A percentile compares a stretch with the other conserved stretches of the same genome.
phyloP scores from a whole-genome alignment of 2,113 vertebrate genomes.

The Corydoras maculifer region DNA sequence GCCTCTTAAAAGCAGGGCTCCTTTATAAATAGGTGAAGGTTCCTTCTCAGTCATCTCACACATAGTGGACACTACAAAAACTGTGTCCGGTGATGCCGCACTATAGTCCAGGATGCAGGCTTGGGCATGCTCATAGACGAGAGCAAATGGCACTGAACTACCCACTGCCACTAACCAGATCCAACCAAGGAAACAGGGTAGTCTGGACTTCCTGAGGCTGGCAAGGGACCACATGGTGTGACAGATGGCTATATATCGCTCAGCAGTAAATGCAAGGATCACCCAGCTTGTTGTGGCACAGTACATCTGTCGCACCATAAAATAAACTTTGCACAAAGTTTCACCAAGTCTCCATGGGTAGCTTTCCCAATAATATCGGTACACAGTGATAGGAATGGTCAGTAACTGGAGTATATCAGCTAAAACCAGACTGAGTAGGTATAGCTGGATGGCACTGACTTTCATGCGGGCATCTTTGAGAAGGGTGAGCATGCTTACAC shows the following conservation, averaged over 20 bases:
- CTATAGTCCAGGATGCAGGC: constrained; percentile 68
- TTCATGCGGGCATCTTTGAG: constrained; percentile 61
- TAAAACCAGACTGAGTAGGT: constrained; percentile 62
- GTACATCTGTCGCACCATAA: constrained; percentile 68
- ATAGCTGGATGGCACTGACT: constrained; percentile 62
- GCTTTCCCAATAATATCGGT: constrained; percentile 72
- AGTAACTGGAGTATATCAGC: constrained; percentile 63
- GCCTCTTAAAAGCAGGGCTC: constrained; percentile 59
- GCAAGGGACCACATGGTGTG: constrained; percentile 71
- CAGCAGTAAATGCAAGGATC: constrained; percentile 63
- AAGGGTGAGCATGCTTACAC: constrained; percentile 63
- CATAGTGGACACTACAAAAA: constrained; percentile 64
- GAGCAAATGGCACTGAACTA: constrained; percentile 61
- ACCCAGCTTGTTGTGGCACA: constrained; percentile 71
- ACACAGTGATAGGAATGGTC: constrained; percentile 66
- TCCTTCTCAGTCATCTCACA: constrained; percentile 69
- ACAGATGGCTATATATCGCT: constrained; percentile 68
- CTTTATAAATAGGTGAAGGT: constrained; percentile 62
- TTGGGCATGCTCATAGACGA: constrained; percentile 62
- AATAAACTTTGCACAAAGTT: constrained; percentile 63
- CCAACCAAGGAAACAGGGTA: constrained; percentile 54
- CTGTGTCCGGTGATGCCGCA: constrained; percentile 51
- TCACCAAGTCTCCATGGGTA: constrained; percentile 67
- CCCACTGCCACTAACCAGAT: constrained; percentile 63
- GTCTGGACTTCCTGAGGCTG: constrained; percentile 54